Base-by-base conservation (phyloP, 2,888 invertebrate species). In the Synergus japonicus region DNA sequence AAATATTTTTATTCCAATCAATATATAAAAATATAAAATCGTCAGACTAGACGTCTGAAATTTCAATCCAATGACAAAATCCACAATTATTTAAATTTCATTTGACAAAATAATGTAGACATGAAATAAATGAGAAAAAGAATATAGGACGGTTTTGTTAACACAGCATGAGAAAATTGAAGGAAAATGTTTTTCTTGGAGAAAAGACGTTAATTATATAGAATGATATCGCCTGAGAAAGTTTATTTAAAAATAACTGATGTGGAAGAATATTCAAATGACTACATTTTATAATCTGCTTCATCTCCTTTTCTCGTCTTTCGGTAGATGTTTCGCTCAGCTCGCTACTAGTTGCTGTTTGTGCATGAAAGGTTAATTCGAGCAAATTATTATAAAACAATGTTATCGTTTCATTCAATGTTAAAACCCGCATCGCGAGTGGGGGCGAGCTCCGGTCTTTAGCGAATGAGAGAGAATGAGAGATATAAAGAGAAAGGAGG, bases 381-480 rank as follows among this genome's bases (percentile, higher is more conserved):
- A 81, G 80, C 76, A 84, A 87, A 88, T 89, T 88, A 87, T 89
- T 88, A 87, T 86, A 85, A 87, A 88, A 90, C 87, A 88, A 88
- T 86, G 85, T 90, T 90, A 87, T 87, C 87, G 83, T 89, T 90
- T 83, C 87, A 87, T 88, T 89, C 82, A 81, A 85, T 83, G 79
- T 77, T 58, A 67, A 46, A 76, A 80, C 78, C 76, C 49, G 76
- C 81, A 67, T 76, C 54, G 46, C 63, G 43, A 64, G 63, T 13
- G 13, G 41, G 46, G 63, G 4, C 18, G 12, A 76, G 63, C 76
- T n/a, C 9, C 18, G 63, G 76, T 60, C 60, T 63, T 76, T 46
- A 44, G 65, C 76, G 65, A 44, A 41, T n/a, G 44, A 54, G 63
- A 79, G 79, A 79, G 73, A 79, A 81, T 79, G 79, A 46, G 65